A percentile compares a stretch with the other conserved stretches of the same genome.
Evolutionary conservation across 2,888 invertebrate genomes (phyloP).

Genomic region (Volucella inflata): DNA sequence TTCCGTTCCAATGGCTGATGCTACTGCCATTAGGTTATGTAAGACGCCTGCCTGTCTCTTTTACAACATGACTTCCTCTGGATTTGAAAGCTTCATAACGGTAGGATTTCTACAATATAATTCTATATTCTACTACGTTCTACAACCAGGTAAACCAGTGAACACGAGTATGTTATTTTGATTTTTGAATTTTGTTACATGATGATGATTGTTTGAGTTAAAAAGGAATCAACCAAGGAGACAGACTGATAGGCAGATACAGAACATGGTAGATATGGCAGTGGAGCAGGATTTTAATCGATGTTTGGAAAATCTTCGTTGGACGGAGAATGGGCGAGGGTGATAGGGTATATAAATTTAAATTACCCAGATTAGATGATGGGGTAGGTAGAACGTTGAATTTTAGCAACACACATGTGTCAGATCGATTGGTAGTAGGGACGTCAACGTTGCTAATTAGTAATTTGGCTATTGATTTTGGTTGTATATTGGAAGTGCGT

Average conservation of each 20-base stretch:
- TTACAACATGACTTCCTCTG: neutral
- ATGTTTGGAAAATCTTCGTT: no score
- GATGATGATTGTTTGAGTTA: conserved; percentile 2
- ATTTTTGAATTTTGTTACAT: conserved; percentile 32
- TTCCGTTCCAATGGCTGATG: conserved; percentile 47
- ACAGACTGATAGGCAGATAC: no score
- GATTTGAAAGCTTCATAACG: neutral
- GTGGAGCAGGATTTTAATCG: no score
- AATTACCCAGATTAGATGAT: neutral
- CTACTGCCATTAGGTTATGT: conserved; percentile 34
- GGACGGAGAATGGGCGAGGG: no score
- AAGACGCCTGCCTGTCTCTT: conserved; percentile 16
- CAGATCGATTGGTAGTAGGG: neutral
- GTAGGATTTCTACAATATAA: no score
- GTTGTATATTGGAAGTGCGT: no score
- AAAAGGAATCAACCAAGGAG: neutral
- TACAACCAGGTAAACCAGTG: neutral
- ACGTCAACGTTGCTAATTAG: neutral
- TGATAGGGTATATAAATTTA: neutral
- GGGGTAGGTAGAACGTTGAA: neutral
- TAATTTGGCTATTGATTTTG: neutral
- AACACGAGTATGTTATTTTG: conserved; percentile 16
- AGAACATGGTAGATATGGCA: no score
- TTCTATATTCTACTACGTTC: no score
- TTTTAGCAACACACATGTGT: neutral